Base-by-base conservation (phyloP, 2,888 invertebrate species). In the Calameuta idolon region DNA sequence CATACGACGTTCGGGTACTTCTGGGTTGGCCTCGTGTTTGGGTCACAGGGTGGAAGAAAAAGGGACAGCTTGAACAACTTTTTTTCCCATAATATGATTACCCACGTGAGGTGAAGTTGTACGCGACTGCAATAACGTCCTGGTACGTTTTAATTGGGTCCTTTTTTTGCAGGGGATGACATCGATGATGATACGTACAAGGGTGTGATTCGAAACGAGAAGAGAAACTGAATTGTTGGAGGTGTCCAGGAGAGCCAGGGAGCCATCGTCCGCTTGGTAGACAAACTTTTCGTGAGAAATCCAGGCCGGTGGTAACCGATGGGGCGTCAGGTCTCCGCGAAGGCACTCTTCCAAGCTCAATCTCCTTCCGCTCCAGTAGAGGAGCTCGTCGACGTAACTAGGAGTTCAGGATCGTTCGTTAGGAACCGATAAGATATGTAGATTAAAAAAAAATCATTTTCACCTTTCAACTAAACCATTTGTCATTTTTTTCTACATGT, bases 301-400 rank as follows among this genome's bases (percentile, higher is more conserved):
- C 97, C 97, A 97, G 85, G 96, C 94, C 81, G 96, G 95, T 83
- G 96, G 96, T 87, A 97, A 93, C 80, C 95, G 93, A 86, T 94
- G 94, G 79, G 95, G 95, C 80, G 94, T 94, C 88, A 96, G 92
- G 89, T 96, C 95, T 83, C 95, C 96, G 91, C 96, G 95, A 85
- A 97, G 93, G 92, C 96, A 96, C 93, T 97, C 96, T 93, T 96
- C 96, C 86, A 97, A 93, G 82, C 96, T 95, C 95, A 97, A 96
- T 84, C 97, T 95, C 85, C 95, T 95, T 81, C 97, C 97, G 88
- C 96, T 96, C 97, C 97, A 97, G 92, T 97, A 97, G 83, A 97
- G 93, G 86, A 97, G 93, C 92, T 97, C 97, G 94, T 97, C 97
- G 91, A 97, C 97, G 93, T 97, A 97, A 89, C 95, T 95, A 90